Conservation (phyloP, 2,113 vertebrate species). For the Thamnaconus septentrionalis region DNA sequence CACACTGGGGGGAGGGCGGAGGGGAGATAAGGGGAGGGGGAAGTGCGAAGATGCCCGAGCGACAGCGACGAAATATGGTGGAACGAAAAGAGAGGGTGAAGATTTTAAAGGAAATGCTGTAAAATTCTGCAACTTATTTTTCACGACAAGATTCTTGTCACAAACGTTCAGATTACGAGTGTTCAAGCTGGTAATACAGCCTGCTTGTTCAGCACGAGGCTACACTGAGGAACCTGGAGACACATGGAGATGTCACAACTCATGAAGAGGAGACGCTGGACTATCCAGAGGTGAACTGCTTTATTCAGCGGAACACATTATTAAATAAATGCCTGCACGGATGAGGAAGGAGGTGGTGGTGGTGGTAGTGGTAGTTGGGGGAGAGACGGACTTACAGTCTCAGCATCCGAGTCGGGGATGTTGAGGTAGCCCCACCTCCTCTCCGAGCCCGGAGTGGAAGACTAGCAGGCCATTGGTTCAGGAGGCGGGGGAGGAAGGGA, state of each 20-base stretch:
- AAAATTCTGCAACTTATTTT: too few relatives aligned
- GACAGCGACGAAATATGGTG: too few relatives aligned
- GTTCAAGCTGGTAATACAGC: too few relatives aligned
- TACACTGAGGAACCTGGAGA: too few relatives aligned
- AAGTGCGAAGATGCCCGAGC: too few relatives aligned
- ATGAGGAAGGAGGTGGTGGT: conserved; percentile 9
- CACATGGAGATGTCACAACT: background rate
- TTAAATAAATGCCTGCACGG: conserved; percentile 29
- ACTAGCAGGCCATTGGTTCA: conserved; percentile 72
- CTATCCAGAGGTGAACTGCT: background rate
- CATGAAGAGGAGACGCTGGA: background rate
- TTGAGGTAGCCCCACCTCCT: conserved; percentile 92
- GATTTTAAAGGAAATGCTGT: too few relatives aligned
- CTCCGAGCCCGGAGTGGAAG: conserved; percentile 83
- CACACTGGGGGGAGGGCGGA: background rate
- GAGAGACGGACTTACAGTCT: conserved; percentile 87
- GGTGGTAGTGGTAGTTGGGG: conserved; percentile 8
- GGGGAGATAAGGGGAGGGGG: too few relatives aligned
- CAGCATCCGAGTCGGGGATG: conserved; percentile 92
- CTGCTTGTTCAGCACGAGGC: too few relatives aligned
- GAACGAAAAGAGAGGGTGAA: too few relatives aligned
- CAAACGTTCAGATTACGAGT: too few relatives aligned
- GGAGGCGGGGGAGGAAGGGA: conserved; percentile 1
- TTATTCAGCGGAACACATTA: background rate
- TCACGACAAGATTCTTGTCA: too few relatives aligned